Conservation (phyloP, 2,888 invertebrate genomes). For the Ramazzottius varieornatus region DNA sequence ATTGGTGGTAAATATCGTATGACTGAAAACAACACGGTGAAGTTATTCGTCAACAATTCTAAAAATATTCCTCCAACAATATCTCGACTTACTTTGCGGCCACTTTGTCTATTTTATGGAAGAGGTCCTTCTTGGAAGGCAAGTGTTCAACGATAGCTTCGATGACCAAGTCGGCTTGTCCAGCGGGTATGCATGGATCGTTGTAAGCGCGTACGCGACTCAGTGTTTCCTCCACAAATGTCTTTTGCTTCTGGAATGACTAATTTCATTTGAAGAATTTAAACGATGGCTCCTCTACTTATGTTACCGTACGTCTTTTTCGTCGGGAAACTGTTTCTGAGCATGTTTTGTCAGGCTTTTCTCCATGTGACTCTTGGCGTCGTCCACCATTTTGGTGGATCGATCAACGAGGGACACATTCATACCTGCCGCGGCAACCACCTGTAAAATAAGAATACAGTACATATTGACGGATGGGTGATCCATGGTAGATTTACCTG, state of each 20-base stretch:
- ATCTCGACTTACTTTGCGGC: not conserved
- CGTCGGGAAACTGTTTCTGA: not conserved
- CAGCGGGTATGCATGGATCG: not conserved
- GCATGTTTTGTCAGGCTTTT: not conserved
- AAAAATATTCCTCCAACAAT: too few species aligned
- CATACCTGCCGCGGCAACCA: not conserved
- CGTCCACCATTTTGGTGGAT: not conserved
- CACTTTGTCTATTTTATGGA: not conserved
- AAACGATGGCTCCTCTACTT: not conserved
- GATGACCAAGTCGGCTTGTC: not conserved
- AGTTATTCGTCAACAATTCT: not conserved
- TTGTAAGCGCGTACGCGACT: not conserved
- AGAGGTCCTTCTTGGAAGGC: not conserved
- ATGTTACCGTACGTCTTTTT: not conserved
- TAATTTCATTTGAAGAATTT: not conserved
- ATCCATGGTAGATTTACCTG: conserved; percentile 10
- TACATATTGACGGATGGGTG: not conserved
- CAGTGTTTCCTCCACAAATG: not conserved
- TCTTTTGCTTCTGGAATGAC: not conserved
- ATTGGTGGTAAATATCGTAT: conserved; percentile 59
- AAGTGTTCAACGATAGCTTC: not conserved
- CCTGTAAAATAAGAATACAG: not conserved
- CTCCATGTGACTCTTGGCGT: not conserved
- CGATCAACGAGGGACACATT: not conserved
- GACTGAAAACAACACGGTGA: conserved; percentile 25